These are phyloP conservation scores for Phalloptychus januarius DNA, from an alignment of 2,797 vertebrate species.

Conservation along the genomic window DNA sequence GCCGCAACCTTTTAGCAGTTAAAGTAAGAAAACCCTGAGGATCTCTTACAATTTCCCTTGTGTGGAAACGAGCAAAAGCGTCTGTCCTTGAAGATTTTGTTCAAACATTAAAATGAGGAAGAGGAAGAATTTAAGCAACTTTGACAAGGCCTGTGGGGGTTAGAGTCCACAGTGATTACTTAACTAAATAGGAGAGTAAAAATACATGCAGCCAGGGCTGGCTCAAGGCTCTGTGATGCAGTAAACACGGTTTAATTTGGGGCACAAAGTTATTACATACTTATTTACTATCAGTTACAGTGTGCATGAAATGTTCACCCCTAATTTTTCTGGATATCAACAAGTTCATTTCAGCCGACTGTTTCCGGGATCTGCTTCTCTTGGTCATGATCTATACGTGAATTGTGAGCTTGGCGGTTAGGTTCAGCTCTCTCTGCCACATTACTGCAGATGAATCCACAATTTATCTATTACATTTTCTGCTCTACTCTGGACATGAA, in stretches of 20 bases:
- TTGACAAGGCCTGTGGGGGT: neutral
- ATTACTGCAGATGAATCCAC: neutral
- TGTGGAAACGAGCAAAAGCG: neutral
- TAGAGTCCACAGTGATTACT: neutral
- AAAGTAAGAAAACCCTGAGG: neutral
- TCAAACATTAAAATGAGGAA: neutral
- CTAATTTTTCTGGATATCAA: neutral
- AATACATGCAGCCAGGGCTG: neutral
- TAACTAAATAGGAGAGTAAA: conserved; percentile 1
- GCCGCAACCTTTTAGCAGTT: neutral
- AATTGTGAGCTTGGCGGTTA: neutral
- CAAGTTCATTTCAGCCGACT: neutral
- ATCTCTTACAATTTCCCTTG: neutral
- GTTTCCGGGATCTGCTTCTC: neutral
- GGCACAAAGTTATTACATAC: neutral
- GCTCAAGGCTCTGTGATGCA: neutral
- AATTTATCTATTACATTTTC: neutral
- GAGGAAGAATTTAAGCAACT: neutral
- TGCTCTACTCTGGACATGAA: neutral
- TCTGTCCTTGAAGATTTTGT: neutral
- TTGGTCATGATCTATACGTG: neutral
- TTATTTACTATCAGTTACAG: neutral
- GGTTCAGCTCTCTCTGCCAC: neutral
- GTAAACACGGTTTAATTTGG: neutral
- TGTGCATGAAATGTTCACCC: neutral